Conservation (phyloP, 2,888 invertebrate genomes). For the Nysson spinosus region DNA sequence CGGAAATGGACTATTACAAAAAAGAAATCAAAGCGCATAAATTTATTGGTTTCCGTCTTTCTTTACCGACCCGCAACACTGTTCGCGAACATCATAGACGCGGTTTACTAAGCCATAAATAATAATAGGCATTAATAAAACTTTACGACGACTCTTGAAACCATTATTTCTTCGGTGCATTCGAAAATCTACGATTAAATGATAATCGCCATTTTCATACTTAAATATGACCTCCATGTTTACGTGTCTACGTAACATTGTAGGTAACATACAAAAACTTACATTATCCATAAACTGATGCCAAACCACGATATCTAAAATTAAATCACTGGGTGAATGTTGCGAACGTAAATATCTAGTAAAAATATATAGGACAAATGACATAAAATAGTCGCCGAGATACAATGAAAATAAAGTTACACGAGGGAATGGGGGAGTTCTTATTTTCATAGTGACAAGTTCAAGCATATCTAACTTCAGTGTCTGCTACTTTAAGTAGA, state of each 20-base stretch:
- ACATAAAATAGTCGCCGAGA: too few relatives aligned
- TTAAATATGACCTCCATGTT: too few relatives aligned
- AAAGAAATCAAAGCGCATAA: slow-evolving; percentile 19
- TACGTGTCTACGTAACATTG: too few relatives aligned
- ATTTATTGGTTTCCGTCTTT: slow-evolving; percentile 16
- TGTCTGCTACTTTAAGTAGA: slow-evolving; percentile 40
- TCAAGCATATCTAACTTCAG: slow-evolving; percentile 19
- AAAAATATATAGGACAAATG: too few relatives aligned
- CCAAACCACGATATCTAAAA: too few relatives aligned
- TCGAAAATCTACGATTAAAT: background rate
- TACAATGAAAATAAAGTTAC: too few relatives aligned
- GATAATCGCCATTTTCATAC: background rate
- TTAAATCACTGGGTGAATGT: too few relatives aligned
- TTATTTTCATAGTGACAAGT: too few relatives aligned
- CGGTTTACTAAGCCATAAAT: slow-evolving; percentile 41
- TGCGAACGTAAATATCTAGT: too few relatives aligned
- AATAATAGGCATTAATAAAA: slow-evolving; percentile 37
- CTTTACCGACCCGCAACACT: slow-evolving; percentile 26
- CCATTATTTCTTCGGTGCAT: slow-evolving; percentile 25
- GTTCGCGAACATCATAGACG: slow-evolving; percentile 23
- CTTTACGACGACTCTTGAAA: slow-evolving; percentile 46
- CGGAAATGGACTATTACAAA: slow-evolving; percentile 37
- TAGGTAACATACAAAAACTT: too few relatives aligned
- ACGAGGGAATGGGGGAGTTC: too few relatives aligned
- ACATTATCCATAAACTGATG: too few relatives aligned